Percentiles rank a stretch among this genome's conserved stretches.
Evolutionary conservation across 2,797 vertebrate genomes (phyloP).

Genomic region (Lacerta agilis): DNA sequence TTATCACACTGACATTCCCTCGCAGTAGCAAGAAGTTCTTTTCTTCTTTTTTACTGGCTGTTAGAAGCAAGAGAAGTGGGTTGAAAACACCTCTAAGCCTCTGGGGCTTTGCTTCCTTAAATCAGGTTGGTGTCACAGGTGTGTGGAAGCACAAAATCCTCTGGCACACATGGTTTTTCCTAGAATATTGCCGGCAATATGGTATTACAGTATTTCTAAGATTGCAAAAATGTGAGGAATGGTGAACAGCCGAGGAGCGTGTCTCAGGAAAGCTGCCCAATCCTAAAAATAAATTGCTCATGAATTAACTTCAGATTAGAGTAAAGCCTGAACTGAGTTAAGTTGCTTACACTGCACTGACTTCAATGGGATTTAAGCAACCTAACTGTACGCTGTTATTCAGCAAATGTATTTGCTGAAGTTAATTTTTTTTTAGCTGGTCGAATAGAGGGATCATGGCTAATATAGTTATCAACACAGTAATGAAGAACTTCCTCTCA

Average conservation of each 20-base stretch:
- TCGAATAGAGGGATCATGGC: not conserved
- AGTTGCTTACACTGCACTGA: not conserved
- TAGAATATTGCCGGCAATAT: not conserved
- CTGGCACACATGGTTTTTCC: not conserved
- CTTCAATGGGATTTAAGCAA: not conserved
- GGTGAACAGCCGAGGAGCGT: not conserved
- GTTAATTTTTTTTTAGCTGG: not conserved
- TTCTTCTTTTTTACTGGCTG: conserved; percentile 1
- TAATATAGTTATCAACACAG: not conserved
- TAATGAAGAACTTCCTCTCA: not conserved
- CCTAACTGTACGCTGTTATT: not conserved
- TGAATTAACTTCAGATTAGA: not conserved
- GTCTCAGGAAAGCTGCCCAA: not conserved
- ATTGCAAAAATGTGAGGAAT: not conserved
- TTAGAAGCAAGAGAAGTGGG: conserved; percentile 23
- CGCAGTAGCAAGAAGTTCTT: not conserved
- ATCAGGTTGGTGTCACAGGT: not conserved
- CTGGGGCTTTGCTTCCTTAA: not conserved
- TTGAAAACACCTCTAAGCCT: conserved; percentile 29
- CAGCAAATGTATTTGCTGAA: not conserved
- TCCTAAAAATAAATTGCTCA: not conserved
- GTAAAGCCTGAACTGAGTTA: not conserved
- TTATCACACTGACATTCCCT: not conserved
- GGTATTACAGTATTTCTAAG: not conserved
- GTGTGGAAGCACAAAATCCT: not conserved